phyloP scores from a whole-genome alignment of 1,140 invertebrate genomes.

The Ptiloglossa arizonensis region DNA sequence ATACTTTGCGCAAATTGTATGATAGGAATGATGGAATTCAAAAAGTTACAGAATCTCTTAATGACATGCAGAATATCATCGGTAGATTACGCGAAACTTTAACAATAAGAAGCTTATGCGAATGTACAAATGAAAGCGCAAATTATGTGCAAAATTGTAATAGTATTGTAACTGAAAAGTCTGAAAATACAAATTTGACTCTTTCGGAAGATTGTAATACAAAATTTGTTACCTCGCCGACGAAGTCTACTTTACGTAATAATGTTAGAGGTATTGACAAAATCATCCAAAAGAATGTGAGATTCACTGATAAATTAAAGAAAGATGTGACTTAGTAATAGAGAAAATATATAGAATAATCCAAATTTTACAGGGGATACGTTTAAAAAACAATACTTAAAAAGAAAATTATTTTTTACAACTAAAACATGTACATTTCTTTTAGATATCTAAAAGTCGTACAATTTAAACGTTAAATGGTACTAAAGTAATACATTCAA shows the following conservation, averaged over 20 bases:
- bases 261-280: constrained; percentile 54
- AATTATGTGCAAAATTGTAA: constrained; percentile 46
- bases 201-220: constrained; percentile 7
- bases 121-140: constrained; percentile 53
- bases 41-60: constrained; percentile 67
- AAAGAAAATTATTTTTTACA: background rate
- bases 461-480: constrained; percentile 8
- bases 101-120: constrained; percentile 46
- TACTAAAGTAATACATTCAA: constrained; percentile 9
- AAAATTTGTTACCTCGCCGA: constrained; percentile 36
- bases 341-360: constrained; percentile 29
- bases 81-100: constrained; percentile 63
- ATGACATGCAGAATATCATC: constrained; percentile 69
- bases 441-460: background rate
- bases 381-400: constrained; percentile 9
- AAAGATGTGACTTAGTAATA: constrained; percentile 21
- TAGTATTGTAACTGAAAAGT: constrained; percentile 61
- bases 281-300: constrained; percentile 68
- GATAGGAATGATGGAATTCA: constrained; percentile 65
- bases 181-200: constrained; percentile 23
- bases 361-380: constrained; percentile 27
- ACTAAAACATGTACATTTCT: constrained; percentile 8
- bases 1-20: constrained; percentile 72
- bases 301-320: constrained; percentile 66
- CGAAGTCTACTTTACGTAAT: constrained; percentile 60